phyloP scores from a whole-genome alignment of 2,888 invertebrate species.

The Thereva unica region DNA sequence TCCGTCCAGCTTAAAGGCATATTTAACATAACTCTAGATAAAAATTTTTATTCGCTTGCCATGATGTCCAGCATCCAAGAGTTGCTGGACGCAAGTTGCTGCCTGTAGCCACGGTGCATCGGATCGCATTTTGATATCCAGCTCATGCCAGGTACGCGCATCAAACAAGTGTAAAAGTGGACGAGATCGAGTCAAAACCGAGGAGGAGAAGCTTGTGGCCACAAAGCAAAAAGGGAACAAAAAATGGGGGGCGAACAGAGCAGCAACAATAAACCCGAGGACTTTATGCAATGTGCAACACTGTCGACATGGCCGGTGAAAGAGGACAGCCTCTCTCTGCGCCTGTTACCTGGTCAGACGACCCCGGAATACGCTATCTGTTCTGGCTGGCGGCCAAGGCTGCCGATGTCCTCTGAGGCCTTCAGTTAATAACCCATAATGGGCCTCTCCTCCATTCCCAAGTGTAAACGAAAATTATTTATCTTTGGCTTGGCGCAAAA shows the following conservation, averaged over 20 bases:
- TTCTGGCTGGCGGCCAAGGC: slow-evolving; percentile 5
- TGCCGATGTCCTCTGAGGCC: slow-evolving; percentile 26
- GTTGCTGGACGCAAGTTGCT: slow-evolving; percentile 13
- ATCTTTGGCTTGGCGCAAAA: slow-evolving; percentile 27
- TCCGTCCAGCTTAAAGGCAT: slow-evolving; percentile 33
- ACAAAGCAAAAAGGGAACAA: slow-evolving; percentile 12
- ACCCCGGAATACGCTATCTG: background rate
- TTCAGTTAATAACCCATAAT: slow-evolving; percentile 36
- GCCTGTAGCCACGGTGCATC: background rate
- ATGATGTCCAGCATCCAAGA: slow-evolving; percentile 20
- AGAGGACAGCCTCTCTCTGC: slow-evolving; percentile 11
- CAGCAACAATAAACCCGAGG: background rate
- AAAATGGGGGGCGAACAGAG: background rate
- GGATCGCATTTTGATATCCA: slow-evolving; percentile 2
- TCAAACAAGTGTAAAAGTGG: slow-evolving; percentile 28
- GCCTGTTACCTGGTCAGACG: background rate
- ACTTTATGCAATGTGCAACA: background rate
- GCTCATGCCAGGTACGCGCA: slow-evolving; percentile 9
- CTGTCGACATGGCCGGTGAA: background rate
- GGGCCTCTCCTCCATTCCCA: slow-evolving; percentile 33
- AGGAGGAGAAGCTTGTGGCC: slow-evolving; percentile 26
- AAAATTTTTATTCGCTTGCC: slow-evolving; percentile 35
- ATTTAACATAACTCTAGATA: slow-evolving; percentile 40
- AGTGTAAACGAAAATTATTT: slow-evolving; percentile 36
- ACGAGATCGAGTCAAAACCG: slow-evolving; percentile 26